Evolutionary conservation across 1,140 invertebrate genomes (phyloP), one percentile per base, ranked within the genome.

Genomic region (Tribolium castaneum): DNA sequence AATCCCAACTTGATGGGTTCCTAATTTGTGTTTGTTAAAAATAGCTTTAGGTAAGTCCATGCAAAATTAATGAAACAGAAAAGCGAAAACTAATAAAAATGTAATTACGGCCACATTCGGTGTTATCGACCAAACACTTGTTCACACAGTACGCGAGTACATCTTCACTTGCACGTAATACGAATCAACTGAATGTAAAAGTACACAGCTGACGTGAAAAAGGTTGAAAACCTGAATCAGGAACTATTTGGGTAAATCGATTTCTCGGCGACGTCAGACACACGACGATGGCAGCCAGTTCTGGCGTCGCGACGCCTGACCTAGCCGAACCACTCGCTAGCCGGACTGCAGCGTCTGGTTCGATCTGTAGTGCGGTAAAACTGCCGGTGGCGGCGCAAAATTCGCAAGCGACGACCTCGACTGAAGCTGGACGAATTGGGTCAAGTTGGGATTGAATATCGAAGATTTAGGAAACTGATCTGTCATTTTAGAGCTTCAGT

Each of bases 271-370:
- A 52, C 45, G n/a, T 22, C 51, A 9, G 51, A 59, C 80, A 56
- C 34, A 39, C 73, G 80, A 56, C 25, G 51, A 34, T 34, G 76
- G 35, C 80, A 66, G 25, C 59, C 22, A 12, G 59, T 14, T 66
- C 7, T 66, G 77, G 71, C 77, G 70, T 75, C 77, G 54, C 70
- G 74, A 80, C 77, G 80, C 78, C 80, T 70, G 78, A 77, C 80
- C 74, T 72, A 66, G 59, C 59, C 59, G 30, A 66, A 74, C 75
- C 54, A 14, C 16, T 56, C 79, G 75, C 80, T 75, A 81, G 78
- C 77, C 51, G 39, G 75, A 78, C 76, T 78, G 76, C 76, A 72
- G 76, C 76, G 73, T 56, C 71, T 66, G 59, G 59, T 66, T 66
- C 59, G 59, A 72, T 76, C 39, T 70, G 34, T 76, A 76, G 75